A percentile compares a stretch with the other conserved stretches of the same genome.
These are phyloP conservation scores for Rhodinocichla rosea DNA, from an alignment of 2,113 vertebrate genomes.

Conservation along the genomic window DNA sequence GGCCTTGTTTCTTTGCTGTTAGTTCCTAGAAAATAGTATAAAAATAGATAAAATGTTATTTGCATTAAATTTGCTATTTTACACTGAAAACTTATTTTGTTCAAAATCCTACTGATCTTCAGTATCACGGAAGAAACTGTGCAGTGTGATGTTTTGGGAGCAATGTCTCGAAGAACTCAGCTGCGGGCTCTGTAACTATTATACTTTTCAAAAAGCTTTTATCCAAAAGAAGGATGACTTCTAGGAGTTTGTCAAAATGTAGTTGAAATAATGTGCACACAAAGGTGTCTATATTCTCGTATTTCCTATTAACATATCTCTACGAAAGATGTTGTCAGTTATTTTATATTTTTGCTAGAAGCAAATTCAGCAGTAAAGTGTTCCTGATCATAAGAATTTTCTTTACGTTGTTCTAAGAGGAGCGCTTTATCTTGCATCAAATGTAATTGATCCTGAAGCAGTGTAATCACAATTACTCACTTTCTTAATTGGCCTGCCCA, in stretches of 20 bases:
- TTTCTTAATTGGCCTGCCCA: slow-evolving; percentile 97
- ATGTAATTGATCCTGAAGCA: slow-evolving; percentile 91
- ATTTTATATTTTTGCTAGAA: slow-evolving; percentile 49
- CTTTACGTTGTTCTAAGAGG: slow-evolving; percentile 72
- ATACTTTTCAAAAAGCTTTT: neutral
- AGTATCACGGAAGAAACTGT: neutral
- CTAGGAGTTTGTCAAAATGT: neutral
- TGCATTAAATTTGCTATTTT: neutral
- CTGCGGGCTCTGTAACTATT: neutral
- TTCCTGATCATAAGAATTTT: slow-evolving; percentile 72
- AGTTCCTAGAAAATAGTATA: neutral
- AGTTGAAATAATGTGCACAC: neutral
- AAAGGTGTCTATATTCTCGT: neutral
- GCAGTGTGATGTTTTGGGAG: neutral
- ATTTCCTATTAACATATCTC: neutral
- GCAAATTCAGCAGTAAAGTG: slow-evolving; percentile 36
- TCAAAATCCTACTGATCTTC: neutral
- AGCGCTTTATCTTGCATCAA: slow-evolving; percentile 85
- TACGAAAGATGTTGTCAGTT: slow-evolving; percentile 14
- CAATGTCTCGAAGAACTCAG: neutral
- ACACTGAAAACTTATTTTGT: neutral
- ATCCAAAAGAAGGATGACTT: neutral
- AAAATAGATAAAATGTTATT: neutral
- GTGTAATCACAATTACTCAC: slow-evolving; percentile 97
- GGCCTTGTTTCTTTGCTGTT: neutral